A percentile compares a stretch with the other conserved stretches of the same genome.
Conservation (phyloP, 2,888 invertebrate species). For the Lordiphosa andalusiaca region DNA sequence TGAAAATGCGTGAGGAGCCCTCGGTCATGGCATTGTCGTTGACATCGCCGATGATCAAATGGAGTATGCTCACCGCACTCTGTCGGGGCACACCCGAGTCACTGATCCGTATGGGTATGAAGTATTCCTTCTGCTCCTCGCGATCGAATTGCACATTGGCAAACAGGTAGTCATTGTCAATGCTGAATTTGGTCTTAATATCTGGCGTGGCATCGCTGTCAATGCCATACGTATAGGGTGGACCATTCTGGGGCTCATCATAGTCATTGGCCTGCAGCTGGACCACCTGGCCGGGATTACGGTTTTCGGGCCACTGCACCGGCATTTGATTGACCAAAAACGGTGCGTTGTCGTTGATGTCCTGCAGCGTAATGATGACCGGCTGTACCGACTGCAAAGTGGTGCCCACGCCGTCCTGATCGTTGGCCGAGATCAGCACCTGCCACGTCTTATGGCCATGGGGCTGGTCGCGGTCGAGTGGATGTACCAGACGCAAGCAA, state of each 20-base stretch:
- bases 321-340: constrained; percentile 89
- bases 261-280: constrained; percentile 89
- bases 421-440: constrained; percentile 87
- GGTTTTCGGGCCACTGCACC: constrained; percentile 92
- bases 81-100: constrained; percentile 89
- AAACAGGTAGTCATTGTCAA: constrained; percentile 85
- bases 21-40: constrained; percentile 95
- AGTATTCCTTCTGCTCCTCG: constrained; percentile 92
- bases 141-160: constrained; percentile 91
- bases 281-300: constrained; percentile 85
- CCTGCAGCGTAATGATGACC: constrained; percentile 86
- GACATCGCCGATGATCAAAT: constrained; percentile 94
- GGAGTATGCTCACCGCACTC: constrained; percentile 91
- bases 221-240: constrained; percentile 88
- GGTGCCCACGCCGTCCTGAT: constrained; percentile 86
- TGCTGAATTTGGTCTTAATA: constrained; percentile 86
- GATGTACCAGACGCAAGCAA: constrained; percentile 84
- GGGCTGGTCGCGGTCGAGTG: constrained; percentile 94
- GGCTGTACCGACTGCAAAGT: constrained; percentile 83
- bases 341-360: constrained; percentile 97
- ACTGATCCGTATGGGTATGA: constrained; percentile 92
- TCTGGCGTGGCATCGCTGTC: constrained; percentile 84
- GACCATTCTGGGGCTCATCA: constrained; percentile 91
- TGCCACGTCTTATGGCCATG: constrained; percentile 91
- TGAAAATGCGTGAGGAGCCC: constrained; percentile 94